Conservation (phyloP, 2,888 invertebrate genomes). For the Euphydryas editha region DNA sequence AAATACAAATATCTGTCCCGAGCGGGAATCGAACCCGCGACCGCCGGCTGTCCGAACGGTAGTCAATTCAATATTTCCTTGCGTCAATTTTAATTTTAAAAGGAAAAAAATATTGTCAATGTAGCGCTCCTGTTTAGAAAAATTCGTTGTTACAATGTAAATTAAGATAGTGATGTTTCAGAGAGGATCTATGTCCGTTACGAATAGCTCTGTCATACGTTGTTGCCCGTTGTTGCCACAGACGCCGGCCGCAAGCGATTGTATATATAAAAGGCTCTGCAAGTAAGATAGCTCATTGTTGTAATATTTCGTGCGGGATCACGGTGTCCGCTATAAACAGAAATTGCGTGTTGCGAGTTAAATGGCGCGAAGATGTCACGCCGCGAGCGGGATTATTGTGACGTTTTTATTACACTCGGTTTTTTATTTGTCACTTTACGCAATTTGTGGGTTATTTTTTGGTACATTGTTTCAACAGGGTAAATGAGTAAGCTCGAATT, state of each 20-base stretch:
- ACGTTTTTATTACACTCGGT: slow-evolving; percentile 16
- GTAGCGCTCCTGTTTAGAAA: background rate
- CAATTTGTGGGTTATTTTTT: background rate
- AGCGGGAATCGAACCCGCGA: too few species aligned
- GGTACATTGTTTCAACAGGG: background rate
- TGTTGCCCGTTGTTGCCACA: background rate
- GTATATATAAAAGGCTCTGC: slow-evolving; percentile 22
- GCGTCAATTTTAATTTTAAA: background rate
- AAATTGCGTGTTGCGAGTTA: slow-evolving; percentile 17
- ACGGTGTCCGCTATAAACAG: slow-evolving; percentile 13
- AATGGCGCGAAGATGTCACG: slow-evolving; percentile 20
- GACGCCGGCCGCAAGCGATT: slow-evolving; percentile 1
- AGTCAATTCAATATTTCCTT: too few species aligned
- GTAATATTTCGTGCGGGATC: slow-evolving; percentile 14
- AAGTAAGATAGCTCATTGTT: slow-evolving; percentile 5
- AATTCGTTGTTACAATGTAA: slow-evolving; percentile 2
- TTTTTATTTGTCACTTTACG: slow-evolving; percentile 10
- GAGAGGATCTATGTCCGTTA: too few species aligned
- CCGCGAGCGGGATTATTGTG: slow-evolving; percentile 3
- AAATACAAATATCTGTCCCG: too few species aligned
- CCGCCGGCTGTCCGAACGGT: too few species aligned
- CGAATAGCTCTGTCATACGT: too few species aligned
- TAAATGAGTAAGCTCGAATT: background rate
- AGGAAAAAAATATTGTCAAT: background rate
- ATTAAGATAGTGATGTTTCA: slow-evolving; percentile 4